Conservation (phyloP, 2,797 vertebrate genomes). For the Thalassophryne amazonica region DNA sequence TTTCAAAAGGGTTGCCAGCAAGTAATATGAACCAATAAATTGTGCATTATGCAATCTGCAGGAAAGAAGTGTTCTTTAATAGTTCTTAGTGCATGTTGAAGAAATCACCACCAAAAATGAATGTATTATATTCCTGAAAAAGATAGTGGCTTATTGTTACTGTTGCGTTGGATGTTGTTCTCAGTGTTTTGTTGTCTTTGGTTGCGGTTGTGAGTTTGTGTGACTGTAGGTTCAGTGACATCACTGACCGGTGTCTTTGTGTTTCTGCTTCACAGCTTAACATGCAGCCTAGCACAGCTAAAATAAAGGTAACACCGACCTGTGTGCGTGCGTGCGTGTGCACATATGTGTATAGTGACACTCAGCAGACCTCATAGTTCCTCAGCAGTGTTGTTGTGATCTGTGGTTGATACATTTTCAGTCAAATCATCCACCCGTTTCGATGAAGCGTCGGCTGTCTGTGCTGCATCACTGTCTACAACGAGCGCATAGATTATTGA, state of each 20-base stretch:
- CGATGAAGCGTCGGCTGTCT: constrained; percentile 9
- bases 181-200: not conserved
- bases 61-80: too few species aligned
- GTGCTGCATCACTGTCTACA: constrained; percentile 11
- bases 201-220: not conserved
- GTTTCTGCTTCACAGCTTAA: constrained; percentile 49
- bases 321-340: constrained; percentile 5
- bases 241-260: constrained; percentile 43
- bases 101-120: too few species aligned
- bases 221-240: constrained; percentile 4
- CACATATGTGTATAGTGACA: not conserved
- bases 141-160: too few species aligned
- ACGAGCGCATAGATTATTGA: accelerated
- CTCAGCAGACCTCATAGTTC: constrained; percentile 8
- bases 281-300: constrained; percentile 63
- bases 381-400: constrained; percentile 15
- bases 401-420: constrained; percentile 22
- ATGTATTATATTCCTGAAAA: too few species aligned
- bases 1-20: too few species aligned
- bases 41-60: too few species aligned
- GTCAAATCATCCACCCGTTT: constrained; percentile 14
- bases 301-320: constrained; percentile 60
- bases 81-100: too few species aligned
- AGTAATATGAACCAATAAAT: too few species aligned
- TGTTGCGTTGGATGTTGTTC: too few species aligned